Conservation (phyloP, 2,888 invertebrate species). For the Tridacna gigas region DNA sequence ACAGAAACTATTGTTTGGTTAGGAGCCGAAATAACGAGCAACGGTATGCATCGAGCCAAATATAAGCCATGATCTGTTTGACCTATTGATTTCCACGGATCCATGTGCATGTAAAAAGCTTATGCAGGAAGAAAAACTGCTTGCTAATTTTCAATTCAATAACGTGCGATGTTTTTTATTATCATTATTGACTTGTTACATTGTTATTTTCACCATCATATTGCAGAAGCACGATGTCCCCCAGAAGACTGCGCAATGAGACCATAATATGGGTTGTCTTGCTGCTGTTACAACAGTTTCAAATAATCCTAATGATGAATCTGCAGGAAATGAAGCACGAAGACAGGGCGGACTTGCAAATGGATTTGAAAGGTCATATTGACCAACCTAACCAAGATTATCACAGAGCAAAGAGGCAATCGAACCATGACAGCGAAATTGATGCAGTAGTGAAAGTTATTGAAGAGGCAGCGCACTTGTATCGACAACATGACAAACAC, state of each 20-base stretch:
- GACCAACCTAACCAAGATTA: neutral
- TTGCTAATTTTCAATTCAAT: too few relatives aligned
- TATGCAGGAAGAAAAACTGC: too few relatives aligned
- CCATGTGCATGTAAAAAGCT: too few relatives aligned
- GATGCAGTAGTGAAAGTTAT: neutral
- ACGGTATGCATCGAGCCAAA: too few relatives aligned
- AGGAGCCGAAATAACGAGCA: too few relatives aligned
- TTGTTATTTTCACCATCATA: too few relatives aligned
- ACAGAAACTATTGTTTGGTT: too few relatives aligned
- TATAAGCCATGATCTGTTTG: too few relatives aligned
- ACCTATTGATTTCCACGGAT: too few relatives aligned
- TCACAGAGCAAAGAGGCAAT: neutral
- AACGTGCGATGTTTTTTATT: too few relatives aligned
- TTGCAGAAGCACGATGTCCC: neutral
- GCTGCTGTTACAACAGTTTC: slow-evolving; percentile 10
- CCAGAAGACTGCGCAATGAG: slow-evolving; percentile 4
- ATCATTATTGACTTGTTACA: too few relatives aligned
- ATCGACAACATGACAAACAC: neutral
- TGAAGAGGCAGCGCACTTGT: neutral
- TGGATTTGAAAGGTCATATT: neutral
- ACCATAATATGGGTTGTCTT: neutral
- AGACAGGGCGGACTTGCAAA: neutral
- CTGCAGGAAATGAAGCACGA: slow-evolving; percentile 4
- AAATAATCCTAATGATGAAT: slow-evolving; percentile 1
- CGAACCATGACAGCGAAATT: neutral